Percentiles rank a stretch among this genome's conserved stretches.
Evolutionary conservation across 2,113 vertebrate species (phyloP).

Genomic region (Lagopus muta): DNA sequence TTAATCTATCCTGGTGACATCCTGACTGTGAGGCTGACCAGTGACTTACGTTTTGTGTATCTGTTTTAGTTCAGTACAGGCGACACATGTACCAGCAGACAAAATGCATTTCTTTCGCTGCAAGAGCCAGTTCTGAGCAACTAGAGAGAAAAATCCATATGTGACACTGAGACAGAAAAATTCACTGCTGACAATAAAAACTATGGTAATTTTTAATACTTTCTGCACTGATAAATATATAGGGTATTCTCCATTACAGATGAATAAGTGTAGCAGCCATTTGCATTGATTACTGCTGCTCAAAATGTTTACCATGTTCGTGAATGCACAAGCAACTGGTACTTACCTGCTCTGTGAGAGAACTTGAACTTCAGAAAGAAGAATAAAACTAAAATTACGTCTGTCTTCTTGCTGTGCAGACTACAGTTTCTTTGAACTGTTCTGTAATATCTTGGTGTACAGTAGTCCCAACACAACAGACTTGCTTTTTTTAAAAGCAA

Average conservation of each 20-base stretch:
- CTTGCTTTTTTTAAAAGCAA: not conserved
- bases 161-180: not conserved
- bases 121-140: not conserved
- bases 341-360: not conserved
- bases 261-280: not conserved
- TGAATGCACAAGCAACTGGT: not conserved
- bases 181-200: not conserved
- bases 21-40: not conserved
- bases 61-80: not conserved
- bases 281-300: not conserved
- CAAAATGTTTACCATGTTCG: not conserved
- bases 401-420: not conserved
- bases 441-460: not conserved
- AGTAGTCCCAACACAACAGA: not conserved
- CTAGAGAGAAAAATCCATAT: not conserved
- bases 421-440: not conserved
- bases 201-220: not conserved
- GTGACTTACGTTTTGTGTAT: not conserved
- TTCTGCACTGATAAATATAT: not conserved
- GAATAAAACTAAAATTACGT: not conserved
- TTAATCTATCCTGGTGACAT: not conserved
- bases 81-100: fast-evolving
- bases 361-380: not conserved
- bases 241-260: not conserved
- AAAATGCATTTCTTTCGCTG: not conserved